phyloP scores from a whole-genome alignment of 2,888 invertebrate species.

The Macaria notata region DNA sequence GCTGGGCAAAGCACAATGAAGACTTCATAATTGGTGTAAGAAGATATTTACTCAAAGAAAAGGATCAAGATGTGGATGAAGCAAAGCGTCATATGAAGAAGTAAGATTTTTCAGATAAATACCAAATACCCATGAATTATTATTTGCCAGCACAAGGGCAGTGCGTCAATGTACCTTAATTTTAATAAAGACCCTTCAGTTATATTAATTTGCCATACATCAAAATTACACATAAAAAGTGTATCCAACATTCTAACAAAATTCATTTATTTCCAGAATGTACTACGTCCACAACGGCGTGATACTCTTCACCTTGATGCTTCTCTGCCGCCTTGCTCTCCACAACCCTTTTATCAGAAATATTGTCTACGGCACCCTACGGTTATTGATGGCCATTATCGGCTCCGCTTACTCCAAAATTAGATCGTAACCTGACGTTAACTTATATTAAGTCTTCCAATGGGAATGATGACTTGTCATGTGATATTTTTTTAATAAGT shows the following conservation, averaged over 20 bases:
- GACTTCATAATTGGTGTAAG: constrained; percentile 86
- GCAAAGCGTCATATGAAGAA: constrained; percentile 79
- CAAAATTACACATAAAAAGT: too few relatives aligned
- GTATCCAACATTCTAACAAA: too few relatives aligned
- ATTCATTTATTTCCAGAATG: constrained; percentile 53
- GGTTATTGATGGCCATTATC: constrained; percentile 46
- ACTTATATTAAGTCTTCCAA: background rate
- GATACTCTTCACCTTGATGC: constrained; percentile 43
- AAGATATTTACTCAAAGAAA: constrained; percentile 86
- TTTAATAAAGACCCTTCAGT: too few relatives aligned
- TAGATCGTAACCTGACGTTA: background rate
- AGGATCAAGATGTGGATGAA: constrained; percentile 78
- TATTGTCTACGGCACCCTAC: constrained; percentile 51
- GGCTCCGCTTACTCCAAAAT: constrained; percentile 34
- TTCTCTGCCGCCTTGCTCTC: constrained; percentile 53
- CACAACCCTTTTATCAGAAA: constrained; percentile 48
- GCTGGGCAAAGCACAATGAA: constrained; percentile 84
- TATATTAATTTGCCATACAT: too few relatives aligned
- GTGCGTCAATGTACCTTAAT: too few relatives aligned
- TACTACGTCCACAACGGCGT: constrained; percentile 57
- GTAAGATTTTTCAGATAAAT: constrained; percentile 49
- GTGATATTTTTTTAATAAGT: background rate
- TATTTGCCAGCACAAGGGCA: too few relatives aligned
- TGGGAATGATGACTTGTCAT: background rate
- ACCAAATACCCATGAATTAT: too few relatives aligned